A percentile compares a stretch with the other conserved stretches of the same genome.
Evolutionary conservation across 2,113 vertebrate genomes (phyloP).

Genomic region (Mesembrinibis cayennensis): DNA sequence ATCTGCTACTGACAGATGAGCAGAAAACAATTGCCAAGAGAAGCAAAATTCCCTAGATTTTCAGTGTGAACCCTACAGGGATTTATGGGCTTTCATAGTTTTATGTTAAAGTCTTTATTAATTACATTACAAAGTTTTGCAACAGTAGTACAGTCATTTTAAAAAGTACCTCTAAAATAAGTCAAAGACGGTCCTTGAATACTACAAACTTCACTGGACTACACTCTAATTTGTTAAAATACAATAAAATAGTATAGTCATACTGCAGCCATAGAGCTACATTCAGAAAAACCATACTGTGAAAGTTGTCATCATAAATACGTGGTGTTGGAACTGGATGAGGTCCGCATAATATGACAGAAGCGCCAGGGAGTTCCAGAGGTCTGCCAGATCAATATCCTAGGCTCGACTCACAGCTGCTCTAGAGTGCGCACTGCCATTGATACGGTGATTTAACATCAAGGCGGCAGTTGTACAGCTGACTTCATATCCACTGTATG

Average conservation of each 20-base stretch:
- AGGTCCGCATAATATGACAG: neutral
- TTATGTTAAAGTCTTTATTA: neutral
- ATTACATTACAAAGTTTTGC: neutral
- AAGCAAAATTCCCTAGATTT: neutral
- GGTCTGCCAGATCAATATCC: neutral
- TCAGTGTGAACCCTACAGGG: neutral
- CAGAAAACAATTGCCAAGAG: neutral
- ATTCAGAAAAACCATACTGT: neutral
- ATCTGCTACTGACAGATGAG: neutral
- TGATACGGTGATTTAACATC: neutral
- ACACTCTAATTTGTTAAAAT: neutral
- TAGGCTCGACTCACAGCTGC: neutral
- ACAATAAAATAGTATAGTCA: neutral
- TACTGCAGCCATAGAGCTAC: neutral
- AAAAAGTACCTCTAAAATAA: neutral
- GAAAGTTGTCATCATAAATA: neutral
- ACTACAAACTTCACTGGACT: neutral
- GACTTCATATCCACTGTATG: fast-evolving
- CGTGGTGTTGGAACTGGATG: neutral
- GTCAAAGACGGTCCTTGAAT: neutral
- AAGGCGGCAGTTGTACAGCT: neutral
- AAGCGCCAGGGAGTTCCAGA: neutral
- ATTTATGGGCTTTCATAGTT: neutral
- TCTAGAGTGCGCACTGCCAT: fast-evolving
- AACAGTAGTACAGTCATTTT: neutral